Evolutionary conservation across 1,140 invertebrate species (phyloP).

Genomic region (Lepidostoma basale): DNA sequence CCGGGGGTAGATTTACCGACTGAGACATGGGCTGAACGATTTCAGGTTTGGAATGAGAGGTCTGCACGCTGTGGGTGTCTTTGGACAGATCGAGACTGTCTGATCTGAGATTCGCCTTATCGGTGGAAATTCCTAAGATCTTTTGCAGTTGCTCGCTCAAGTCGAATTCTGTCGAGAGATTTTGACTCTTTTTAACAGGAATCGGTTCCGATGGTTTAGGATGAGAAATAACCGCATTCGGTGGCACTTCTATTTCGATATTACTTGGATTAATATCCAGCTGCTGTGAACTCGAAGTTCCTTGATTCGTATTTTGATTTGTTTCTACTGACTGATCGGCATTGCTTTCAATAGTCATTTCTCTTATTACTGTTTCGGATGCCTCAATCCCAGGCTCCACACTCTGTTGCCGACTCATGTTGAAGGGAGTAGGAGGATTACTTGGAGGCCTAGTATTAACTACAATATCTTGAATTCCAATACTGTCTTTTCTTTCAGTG

Average conservation of each 20-base stretch:
- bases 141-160: constrained; percentile 60
- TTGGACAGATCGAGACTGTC: constrained; percentile 35
- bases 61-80: constrained; percentile 35
- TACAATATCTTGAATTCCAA: neutral
- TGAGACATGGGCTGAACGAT: constrained; percentile 2
- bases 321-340: neutral
- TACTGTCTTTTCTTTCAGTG: constrained; percentile 15
- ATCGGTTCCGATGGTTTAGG: constrained; percentile 36
- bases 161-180: constrained; percentile 59
- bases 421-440: neutral
- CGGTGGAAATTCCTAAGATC: constrained; percentile 58
- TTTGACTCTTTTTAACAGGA: constrained; percentile 57
- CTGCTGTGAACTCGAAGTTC: neutral
- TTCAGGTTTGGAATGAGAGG: constrained; percentile 20
- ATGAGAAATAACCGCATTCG: neutral
- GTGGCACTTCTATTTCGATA: constrained; percentile 29
- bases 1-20: constrained; percentile 6
- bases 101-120: constrained; percentile 51
- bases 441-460: neutral
- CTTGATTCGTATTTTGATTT: neutral
- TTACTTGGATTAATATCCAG: constrained; percentile 12
- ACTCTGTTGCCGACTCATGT: constrained; percentile 40
- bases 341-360: constrained; percentile 33
- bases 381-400: constrained; percentile 41
- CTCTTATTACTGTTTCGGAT: constrained; percentile 42